phyloP scores from a whole-genome alignment of 2,888 invertebrate genomes.

The Pantelozetes paolii region DNA sequence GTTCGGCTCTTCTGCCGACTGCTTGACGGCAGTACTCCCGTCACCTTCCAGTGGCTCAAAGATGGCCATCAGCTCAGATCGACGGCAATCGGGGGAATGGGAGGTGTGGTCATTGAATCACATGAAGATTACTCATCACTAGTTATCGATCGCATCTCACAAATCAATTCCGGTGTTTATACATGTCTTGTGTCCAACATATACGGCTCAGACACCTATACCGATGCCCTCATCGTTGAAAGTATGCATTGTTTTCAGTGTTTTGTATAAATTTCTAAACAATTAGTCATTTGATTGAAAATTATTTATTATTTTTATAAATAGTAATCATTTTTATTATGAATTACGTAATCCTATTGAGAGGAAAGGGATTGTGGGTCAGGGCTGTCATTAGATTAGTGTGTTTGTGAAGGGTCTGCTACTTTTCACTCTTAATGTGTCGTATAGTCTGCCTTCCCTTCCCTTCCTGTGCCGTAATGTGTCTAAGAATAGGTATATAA shows the following conservation, averaged over 20 bases:
- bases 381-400: neutral
- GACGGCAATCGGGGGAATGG: neutral
- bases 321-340: neutral
- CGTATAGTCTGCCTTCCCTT: constrained; percentile 1
- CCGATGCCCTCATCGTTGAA: constrained; percentile 45
- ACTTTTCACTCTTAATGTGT: too few relatives aligned
- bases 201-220: constrained; percentile 44
- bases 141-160: constrained; percentile 45
- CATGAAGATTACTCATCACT: constrained; percentile 45
- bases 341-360: neutral
- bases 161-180: constrained; percentile 45
- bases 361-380: neutral
- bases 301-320: neutral
- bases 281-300: neutral
- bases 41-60: constrained; percentile 46
- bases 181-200: constrained; percentile 47
- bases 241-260: constrained; percentile 38
- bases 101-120: constrained; percentile 41
- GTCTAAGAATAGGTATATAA: neutral
- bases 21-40: constrained; percentile 42
- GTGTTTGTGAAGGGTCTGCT: too few relatives aligned
- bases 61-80: constrained; percentile 43
- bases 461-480: neutral
- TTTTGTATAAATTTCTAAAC: neutral
- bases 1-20: constrained; percentile 39